Evolutionary conservation across 2,113 vertebrate species (phyloP).

Genomic region (Arothron firmamentum): DNA sequence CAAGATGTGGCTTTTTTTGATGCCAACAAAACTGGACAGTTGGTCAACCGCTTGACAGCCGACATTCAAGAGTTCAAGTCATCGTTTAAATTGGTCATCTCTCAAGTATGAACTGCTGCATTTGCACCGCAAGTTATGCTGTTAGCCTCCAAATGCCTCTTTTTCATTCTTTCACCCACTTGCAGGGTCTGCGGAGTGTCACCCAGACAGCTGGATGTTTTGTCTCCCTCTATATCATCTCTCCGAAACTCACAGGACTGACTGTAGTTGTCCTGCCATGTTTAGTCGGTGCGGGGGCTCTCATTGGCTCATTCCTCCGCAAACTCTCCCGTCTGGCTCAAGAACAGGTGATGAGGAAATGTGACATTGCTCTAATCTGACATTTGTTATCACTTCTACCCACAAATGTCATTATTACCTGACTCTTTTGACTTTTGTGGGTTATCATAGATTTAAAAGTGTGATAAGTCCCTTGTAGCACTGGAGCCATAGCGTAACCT

Average conservation of each 20-base stretch:
- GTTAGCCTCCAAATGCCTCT: neutral
- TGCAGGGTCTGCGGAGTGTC: conserved; percentile 85
- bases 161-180: conserved; percentile 7
- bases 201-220: conserved; percentile 88
- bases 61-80: conserved; percentile 98
- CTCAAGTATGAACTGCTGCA: conserved; percentile 76
- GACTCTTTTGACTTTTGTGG: neutral
- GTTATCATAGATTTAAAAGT: no score
- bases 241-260: conserved; percentile 85
- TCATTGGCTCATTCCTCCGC: conserved; percentile 85
- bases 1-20: conserved; percentile 94
- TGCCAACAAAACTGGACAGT: conserved; percentile 85
- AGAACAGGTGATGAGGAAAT: conserved; percentile 81
- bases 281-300: conserved; percentile 81
- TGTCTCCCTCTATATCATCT: conserved; percentile 87
- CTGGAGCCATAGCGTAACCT: no score
- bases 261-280: conserved; percentile 80
- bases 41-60: conserved; percentile 85
- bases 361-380: neutral
- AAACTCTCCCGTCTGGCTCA: conserved; percentile 85
- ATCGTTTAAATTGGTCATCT: conserved; percentile 90
- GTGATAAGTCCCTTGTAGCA: no score
- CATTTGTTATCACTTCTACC: neutral
- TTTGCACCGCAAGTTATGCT: neutral
- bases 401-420: neutral